Conservation (phyloP, 2,888 invertebrate species). For the Taphrorychus bicolor region DNA sequence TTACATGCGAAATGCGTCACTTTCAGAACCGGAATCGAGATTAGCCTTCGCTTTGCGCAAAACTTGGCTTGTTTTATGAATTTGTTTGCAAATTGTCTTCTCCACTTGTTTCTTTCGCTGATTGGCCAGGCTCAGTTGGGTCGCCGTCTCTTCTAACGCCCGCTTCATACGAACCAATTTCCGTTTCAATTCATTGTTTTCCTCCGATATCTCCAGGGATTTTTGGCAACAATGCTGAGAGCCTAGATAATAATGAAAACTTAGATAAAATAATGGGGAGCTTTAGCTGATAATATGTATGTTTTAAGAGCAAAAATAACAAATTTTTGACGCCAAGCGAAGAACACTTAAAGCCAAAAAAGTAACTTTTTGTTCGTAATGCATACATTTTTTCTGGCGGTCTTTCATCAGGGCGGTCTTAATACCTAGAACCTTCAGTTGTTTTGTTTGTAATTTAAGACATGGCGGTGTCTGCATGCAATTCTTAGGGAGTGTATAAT, state of each 20-base stretch:
- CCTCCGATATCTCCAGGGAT: slow-evolving; percentile 58
- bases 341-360: too few species aligned
- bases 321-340: too few species aligned
- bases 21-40: slow-evolving; percentile 65
- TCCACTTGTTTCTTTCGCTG: slow-evolving; percentile 83
- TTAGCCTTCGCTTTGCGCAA: slow-evolving; percentile 78
- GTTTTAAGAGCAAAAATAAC: too few species aligned
- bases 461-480: too few species aligned
- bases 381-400: too few species aligned
- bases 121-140: slow-evolving; percentile 78
- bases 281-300: not conserved
- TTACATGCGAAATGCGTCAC: slow-evolving; percentile 46
- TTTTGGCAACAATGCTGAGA: slow-evolving; percentile 53
- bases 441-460: too few species aligned
- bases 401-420: too few species aligned
- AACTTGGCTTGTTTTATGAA: slow-evolving; percentile 80
- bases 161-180: slow-evolving; percentile 75
- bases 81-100: slow-evolving; percentile 81
- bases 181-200: slow-evolving; percentile 75
- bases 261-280: slow-evolving; percentile 4
- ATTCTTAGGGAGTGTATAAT: too few species aligned
- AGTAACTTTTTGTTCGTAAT: too few species aligned
- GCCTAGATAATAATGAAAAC: not conserved
- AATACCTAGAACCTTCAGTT: too few species aligned
- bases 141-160: slow-evolving; percentile 78